These are phyloP conservation scores for Sapayoa aenigma DNA, from an alignment of 2,113 vertebrate species.

Conservation along the genomic window DNA sequence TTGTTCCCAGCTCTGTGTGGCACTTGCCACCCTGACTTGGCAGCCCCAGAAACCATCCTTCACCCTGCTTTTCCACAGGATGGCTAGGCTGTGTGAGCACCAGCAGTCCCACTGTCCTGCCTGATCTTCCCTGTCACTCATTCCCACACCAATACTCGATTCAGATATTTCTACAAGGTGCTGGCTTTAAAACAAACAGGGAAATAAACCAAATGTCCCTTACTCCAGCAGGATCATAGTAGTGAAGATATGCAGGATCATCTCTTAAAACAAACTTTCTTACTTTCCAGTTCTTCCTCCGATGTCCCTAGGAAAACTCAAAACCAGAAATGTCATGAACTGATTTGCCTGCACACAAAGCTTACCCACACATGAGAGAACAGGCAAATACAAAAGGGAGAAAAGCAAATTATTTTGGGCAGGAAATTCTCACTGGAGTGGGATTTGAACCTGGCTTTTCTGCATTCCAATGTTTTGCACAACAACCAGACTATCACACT, in stretches of 20 bases:
- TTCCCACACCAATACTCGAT: background rate
- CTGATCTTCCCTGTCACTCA: background rate
- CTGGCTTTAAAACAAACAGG: background rate
- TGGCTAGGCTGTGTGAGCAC: background rate
- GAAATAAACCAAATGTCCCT: constrained; percentile 3
- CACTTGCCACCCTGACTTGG: background rate
- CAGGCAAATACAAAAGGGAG: background rate
- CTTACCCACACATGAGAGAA: background rate
- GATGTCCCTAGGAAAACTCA: constrained; percentile 82
- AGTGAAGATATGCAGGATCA: constrained; percentile 94
- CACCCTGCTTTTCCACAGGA: background rate
- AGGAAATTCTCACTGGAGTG: background rate
- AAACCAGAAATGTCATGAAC: background rate
- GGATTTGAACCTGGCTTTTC: background rate
- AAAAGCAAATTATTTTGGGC: background rate
- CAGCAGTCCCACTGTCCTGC: background rate
- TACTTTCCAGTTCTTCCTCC: constrained; percentile 98
- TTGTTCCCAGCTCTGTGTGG: background rate
- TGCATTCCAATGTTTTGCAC: background rate
- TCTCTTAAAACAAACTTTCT: constrained; percentile 93
- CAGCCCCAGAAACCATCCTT: background rate
- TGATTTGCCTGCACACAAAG: background rate
- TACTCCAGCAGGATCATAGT: constrained; percentile 93
- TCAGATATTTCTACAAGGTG: background rate
- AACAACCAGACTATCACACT: background rate